phyloP scores from a whole-genome alignment of 2,113 vertebrate species.

The Mesitornis unicolor region DNA sequence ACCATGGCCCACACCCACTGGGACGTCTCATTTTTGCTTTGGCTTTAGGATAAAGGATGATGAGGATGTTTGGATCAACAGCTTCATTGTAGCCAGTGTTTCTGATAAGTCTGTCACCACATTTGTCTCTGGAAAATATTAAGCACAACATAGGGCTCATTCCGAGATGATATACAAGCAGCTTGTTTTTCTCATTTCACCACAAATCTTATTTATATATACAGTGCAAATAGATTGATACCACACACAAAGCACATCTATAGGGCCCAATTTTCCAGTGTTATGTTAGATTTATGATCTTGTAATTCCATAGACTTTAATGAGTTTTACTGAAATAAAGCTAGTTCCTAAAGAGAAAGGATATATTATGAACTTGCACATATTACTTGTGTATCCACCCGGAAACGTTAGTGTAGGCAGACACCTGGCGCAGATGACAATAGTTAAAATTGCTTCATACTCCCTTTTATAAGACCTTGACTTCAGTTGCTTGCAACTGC shows the following conservation, averaged over 20 bases:
- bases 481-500: background rate
- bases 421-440: background rate
- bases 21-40: constrained; percentile 44
- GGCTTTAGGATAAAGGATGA: constrained; percentile 48
- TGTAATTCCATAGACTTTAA: background rate
- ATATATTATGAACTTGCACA: background rate
- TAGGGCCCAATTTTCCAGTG: background rate
- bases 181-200: constrained; percentile 48
- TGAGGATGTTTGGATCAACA: constrained; percentile 51
- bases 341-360: background rate
- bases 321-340: constrained; percentile 3
- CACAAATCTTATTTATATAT: constrained; percentile 19
- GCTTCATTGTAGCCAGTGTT: constrained; percentile 48
- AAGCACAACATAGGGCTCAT: constrained; percentile 4
- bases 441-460: background rate
- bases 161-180: constrained; percentile 14
- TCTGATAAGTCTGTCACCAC: constrained; percentile 52
- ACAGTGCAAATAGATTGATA: constrained; percentile 2
- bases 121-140: constrained; percentile 57
- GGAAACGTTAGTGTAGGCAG: background rate
- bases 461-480: background rate
- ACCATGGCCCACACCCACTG: constrained; percentile 35
- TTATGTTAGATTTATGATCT: background rate
- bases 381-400: background rate
- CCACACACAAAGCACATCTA: constrained; percentile 21